Percentiles rank a stretch among this genome's conserved stretches.
These are phyloP conservation scores for Hydrochoerus hydrochaeris DNA, from an alignment of 2,113 vertebrate species.

Conservation along the genomic window DNA sequence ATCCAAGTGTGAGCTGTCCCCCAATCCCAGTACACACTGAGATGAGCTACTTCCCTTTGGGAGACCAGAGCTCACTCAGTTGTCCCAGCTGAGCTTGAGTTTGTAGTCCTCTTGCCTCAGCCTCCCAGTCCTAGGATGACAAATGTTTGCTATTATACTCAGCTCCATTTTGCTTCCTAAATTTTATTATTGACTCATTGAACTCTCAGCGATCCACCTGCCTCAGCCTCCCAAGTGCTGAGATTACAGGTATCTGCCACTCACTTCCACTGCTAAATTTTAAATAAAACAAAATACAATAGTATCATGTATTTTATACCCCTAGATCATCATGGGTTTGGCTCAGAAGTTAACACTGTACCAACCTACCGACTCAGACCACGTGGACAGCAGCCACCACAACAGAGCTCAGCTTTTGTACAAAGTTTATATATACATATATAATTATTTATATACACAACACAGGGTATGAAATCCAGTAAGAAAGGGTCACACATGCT, in stretches of 20 bases:
- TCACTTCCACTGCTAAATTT: not conserved
- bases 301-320: conserved; percentile 51
- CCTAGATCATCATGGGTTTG: conserved; percentile 48
- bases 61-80: not conserved
- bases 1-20: not conserved
- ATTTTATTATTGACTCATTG: not conserved
- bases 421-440: conserved; percentile 50
- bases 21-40: not conserved
- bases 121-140: not conserved
- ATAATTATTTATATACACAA: conserved; percentile 44
- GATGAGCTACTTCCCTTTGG: not conserved
- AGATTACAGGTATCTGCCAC: too few species aligned
- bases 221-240: too few species aligned
- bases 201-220: too few species aligned
- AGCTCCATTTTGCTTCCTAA: conserved; percentile 29
- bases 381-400: not conserved
- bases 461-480: conserved; percentile 67
- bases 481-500: conserved; percentile 32
- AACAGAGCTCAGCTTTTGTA: conserved; percentile 18
- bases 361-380: conserved; percentile 6
- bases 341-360: conserved; percentile 66
- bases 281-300: conserved; percentile 27
- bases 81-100: not conserved
- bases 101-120: not conserved
- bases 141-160: not conserved